Evolutionary conservation across 2,797 vertebrate genomes (phyloP).

Genomic region (Prunella strophiata): DNA sequence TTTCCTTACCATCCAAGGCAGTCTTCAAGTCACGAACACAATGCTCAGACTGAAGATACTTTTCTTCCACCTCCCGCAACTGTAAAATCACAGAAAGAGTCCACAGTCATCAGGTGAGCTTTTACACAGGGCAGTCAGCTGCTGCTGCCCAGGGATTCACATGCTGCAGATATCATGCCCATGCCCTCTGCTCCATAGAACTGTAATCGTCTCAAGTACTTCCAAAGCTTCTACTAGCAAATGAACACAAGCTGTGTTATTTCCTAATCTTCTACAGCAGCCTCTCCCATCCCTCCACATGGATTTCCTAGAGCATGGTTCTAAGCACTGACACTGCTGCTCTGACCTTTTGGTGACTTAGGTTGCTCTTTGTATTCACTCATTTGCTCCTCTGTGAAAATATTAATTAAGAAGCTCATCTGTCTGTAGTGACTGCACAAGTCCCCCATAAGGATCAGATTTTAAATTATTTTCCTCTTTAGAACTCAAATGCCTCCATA

Average conservation of each 20-base stretch:
- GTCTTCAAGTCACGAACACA: conserved; percentile 76
- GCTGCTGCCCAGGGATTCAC: not conserved
- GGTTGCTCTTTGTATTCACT: not conserved
- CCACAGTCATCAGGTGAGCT: not conserved
- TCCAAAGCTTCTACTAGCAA: not conserved
- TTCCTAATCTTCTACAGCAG: not conserved
- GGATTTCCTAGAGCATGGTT: fast-evolving
- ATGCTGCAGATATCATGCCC: fast-evolving
- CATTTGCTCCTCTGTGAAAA: not conserved
- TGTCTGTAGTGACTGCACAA: not conserved
- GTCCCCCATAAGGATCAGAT: not conserved
- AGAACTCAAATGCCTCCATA: not conserved
- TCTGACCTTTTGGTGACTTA: not conserved
- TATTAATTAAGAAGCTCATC: not conserved
- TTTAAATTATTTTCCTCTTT: not conserved
- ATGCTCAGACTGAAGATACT: conserved; percentile 78
- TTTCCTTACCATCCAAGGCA: conserved; percentile 80
- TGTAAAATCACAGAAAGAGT: conserved; percentile 56
- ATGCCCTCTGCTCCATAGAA: not conserved
- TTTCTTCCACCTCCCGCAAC: conserved; percentile 84
- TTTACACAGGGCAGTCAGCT: not conserved
- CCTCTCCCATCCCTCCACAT: not conserved
- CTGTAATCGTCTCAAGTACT: not conserved
- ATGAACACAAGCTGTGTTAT: not conserved
- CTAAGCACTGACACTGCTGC: not conserved